Conservation (phyloP, 2,888 invertebrate genomes). For the Drosophila melanosoma region DNA sequence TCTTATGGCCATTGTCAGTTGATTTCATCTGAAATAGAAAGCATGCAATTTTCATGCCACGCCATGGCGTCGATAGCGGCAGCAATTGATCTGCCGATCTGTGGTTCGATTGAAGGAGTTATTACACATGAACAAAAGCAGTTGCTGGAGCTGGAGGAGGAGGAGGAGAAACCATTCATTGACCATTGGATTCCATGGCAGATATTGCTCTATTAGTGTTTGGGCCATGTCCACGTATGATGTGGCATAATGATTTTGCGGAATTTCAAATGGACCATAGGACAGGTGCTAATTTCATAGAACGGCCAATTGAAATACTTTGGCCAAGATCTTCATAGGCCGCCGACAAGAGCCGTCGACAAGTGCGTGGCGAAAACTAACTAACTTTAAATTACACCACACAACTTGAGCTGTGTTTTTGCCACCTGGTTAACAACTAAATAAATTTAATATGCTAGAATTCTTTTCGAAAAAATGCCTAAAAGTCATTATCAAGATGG, state of each 20-base stretch:
- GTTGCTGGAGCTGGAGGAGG: neutral
- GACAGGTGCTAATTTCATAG: constrained; percentile 83
- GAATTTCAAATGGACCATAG: constrained; percentile 81
- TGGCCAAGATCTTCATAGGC: constrained; percentile 61
- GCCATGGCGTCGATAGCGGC: constrained; percentile 76
- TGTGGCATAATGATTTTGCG: constrained; percentile 81
- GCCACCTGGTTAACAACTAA: constrained; percentile 17
- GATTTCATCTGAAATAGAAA: constrained; percentile 80
- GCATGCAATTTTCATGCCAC: constrained; percentile 80
- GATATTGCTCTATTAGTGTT: constrained; percentile 79
- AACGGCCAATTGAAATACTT: constrained; percentile 80
- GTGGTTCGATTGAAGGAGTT: constrained; percentile 80
- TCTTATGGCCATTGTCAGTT: constrained; percentile 77
- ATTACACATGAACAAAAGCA: constrained; percentile 75
- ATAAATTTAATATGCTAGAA: neutral
- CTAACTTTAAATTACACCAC: constrained; percentile 72
- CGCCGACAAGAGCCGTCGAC: constrained; percentile 61
- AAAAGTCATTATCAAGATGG: neutral
- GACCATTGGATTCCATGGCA: constrained; percentile 48
- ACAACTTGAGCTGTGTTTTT: constrained; percentile 22
- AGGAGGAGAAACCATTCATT: constrained; percentile 43
- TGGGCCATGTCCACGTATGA: constrained; percentile 63
- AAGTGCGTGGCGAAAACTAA: constrained; percentile 78
- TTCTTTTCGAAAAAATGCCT: neutral
- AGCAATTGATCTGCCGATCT: constrained; percentile 76